Percentiles rank a stretch among this genome's conserved stretches.
Evolutionary conservation across 2,113 vertebrate genomes (phyloP).

Genomic region (Fulmarus glacialis): DNA sequence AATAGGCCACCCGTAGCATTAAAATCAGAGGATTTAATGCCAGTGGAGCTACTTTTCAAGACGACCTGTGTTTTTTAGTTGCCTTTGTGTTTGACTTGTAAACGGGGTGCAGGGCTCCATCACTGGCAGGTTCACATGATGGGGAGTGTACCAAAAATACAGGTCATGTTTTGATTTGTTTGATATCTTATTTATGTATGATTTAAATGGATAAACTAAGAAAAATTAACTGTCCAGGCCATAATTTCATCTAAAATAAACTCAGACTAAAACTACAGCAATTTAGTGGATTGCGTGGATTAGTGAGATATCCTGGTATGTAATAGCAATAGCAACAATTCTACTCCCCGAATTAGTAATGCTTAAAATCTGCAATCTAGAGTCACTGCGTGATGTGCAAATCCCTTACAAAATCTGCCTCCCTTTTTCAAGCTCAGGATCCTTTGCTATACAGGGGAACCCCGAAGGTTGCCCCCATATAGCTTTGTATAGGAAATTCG

Average conservation of each 20-base stretch:
- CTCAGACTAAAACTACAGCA: slow-evolving; percentile 3
- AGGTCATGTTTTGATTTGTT: not conserved
- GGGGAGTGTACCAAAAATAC: not conserved
- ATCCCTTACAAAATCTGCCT: slow-evolving; percentile 30
- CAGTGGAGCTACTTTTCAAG: not conserved
- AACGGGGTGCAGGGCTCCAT: not conserved
- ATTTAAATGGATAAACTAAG: slow-evolving; percentile 4
- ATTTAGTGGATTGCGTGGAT: slow-evolving; percentile 33
- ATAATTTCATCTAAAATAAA: slow-evolving; percentile 44
- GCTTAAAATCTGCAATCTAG: slow-evolving; percentile 42
- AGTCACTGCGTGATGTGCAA: slow-evolving; percentile 18
- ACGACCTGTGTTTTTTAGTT: not conserved
- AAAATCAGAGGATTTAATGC: not conserved
- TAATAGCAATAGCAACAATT: slow-evolving; percentile 36
- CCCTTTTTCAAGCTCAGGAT: not conserved
- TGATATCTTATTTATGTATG: not conserved
- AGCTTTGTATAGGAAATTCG: not conserved
- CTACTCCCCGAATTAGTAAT: slow-evolving; percentile 10
- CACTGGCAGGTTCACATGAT: not conserved
- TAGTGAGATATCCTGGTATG: slow-evolving; percentile 28
- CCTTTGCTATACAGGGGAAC: not conserved
- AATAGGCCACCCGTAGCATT: not conserved
- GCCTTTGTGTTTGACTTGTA: not conserved
- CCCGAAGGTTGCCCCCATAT: not conserved
- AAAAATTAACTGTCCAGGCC: slow-evolving; percentile 26